A percentile compares a stretch with the other conserved stretches of the same genome.
phyloP scores from a whole-genome alignment of 2,113 vertebrate species.

The Ammospiza caudacuta region DNA sequence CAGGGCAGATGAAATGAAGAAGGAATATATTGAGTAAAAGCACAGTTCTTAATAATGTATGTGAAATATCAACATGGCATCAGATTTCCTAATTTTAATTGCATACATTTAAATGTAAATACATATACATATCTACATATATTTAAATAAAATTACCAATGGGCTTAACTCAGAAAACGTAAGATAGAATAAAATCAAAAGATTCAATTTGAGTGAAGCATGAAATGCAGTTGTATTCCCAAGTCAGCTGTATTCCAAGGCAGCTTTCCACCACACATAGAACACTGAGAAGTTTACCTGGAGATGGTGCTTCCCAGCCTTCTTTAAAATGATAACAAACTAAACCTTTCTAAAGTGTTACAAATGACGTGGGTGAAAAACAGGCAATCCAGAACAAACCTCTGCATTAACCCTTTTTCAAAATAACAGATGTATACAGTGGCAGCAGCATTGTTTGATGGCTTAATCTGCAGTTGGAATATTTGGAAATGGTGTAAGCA shows the following conservation, averaged over 20 bases:
- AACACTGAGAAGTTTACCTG: background rate
- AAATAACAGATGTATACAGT: background rate
- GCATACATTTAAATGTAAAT: background rate
- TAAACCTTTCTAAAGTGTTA: background rate
- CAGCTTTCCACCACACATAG: background rate
- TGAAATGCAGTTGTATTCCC: background rate
- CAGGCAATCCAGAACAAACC: background rate
- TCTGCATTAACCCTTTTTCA: background rate
- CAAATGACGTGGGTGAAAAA: rapidly evolving
- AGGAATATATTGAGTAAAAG: background rate
- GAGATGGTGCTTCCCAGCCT: background rate
- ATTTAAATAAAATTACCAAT: background rate
- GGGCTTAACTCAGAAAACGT: background rate
- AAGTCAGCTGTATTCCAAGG: background rate
- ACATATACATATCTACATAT: background rate
- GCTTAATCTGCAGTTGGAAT: background rate
- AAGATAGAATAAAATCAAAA: background rate
- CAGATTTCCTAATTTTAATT: background rate
- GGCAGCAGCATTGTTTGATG: background rate
- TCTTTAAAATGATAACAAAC: constrained; percentile 16
- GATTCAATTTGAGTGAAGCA: background rate
- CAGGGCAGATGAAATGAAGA: background rate
- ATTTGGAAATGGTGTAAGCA: background rate
- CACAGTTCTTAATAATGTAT: background rate
- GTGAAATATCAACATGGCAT: background rate